phyloP scores from a whole-genome alignment of 2,888 invertebrate genomes.

The Caenorhabditis plicata region DNA sequence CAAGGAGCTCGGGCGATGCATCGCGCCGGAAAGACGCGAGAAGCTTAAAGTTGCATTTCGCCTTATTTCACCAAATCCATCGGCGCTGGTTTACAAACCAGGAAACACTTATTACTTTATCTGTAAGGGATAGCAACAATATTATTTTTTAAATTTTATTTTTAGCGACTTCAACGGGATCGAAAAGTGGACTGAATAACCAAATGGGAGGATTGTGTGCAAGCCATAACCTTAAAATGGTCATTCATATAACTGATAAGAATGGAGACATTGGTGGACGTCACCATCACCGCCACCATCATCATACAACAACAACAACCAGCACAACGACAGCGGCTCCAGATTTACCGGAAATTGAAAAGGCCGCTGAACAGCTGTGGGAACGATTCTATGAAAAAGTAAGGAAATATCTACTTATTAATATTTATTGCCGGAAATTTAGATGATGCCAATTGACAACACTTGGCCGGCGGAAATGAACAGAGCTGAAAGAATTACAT shows the following conservation, averaged over 20 bases:
- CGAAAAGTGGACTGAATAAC: constrained; percentile 38
- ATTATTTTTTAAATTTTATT: background rate
- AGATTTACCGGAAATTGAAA: background rate
- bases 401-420: constrained; percentile 4
- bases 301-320: constrained; percentile 22
- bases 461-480: constrained; percentile 20
- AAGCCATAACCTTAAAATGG: constrained; percentile 50
- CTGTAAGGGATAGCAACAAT: constrained; percentile 22
- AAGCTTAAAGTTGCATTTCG: constrained; percentile 47
- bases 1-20: constrained; percentile 42
- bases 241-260: constrained; percentile 40
- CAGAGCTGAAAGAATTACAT: constrained; percentile 32
- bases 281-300: constrained; percentile 40
- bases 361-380: constrained; percentile 33
- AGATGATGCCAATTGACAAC: constrained; percentile 28
- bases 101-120: constrained; percentile 50
- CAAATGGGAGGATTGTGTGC: constrained; percentile 46
- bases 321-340: constrained; percentile 1
- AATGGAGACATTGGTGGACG: constrained; percentile 37
- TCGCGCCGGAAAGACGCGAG: constrained; percentile 34
- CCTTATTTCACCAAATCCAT: constrained; percentile 42
- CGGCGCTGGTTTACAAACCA: constrained; percentile 41
- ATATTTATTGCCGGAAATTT: background rate
- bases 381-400: constrained; percentile 45
- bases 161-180: constrained; percentile 50